Evolutionary conservation across 1,140 invertebrate genomes (phyloP), one percentile per base, ranked within the genome.

Genomic region (Drosophila parabipectinata): DNA sequence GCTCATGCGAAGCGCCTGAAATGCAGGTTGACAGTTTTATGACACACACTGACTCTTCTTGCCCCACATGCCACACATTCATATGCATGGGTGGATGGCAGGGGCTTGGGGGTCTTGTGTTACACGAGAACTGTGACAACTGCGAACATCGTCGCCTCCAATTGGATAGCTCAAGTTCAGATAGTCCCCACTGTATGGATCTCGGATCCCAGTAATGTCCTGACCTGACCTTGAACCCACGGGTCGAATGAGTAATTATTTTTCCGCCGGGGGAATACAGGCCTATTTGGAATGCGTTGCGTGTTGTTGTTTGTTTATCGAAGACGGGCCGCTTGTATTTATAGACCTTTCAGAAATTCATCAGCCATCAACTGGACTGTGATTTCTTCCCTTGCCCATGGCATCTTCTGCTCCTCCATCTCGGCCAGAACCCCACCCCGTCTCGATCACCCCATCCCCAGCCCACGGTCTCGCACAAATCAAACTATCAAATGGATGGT

Each of bases 1-100:
- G 69, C 61, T 54, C 68, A 74, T 76, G 82, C 82, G 30, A 47
- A 34, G 53, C 64, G 69, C 56, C 80, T 87, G 82, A 87, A 87
- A 88, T 82, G 83, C 82, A 78, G 74, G 79, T 61, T 87, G 82
- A 87, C 82, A 87, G 71, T 88, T 87, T 88, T 78, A 81, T 88
- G 82, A 82, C 83, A 88, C 78, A 75, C 62, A 72, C 34, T 64
- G 32, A 9, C 26, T 47, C 30, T 18, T 26, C 26, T 28, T 28
- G 26, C 26, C 26, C 37, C 45, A 34, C 37, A 55, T 39, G 45
- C 34, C 34, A 1, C 34, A 37, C 47, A 54, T 28, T 48, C 48
- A 30, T 50, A 44, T 39, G n/a, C 41, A 21, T 41, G n/a, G 44
- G 24, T 30, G 24, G 57, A 7, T 47, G 15, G 48, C 0, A 12